These are phyloP conservation scores for Embidobia sp. DNA, from an alignment of 2,888 invertebrate species.

Conservation along the genomic window DNA sequence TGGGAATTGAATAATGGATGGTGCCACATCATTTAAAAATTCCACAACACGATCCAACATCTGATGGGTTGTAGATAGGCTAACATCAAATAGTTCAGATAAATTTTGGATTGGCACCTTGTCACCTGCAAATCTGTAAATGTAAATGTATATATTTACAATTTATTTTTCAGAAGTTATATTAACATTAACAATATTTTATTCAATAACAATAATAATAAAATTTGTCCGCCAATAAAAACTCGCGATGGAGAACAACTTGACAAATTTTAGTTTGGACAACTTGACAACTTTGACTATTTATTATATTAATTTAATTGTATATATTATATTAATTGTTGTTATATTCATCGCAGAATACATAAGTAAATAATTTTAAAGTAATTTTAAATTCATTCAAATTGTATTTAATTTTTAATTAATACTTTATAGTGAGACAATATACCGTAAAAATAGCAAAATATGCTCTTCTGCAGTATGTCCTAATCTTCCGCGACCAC, in stretches of 20 bases:
- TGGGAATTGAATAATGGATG: constrained; percentile 14
- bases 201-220: no score
- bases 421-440: background rate
- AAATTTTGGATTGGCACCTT: constrained; percentile 1
- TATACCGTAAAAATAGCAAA: constrained; percentile 10
- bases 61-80: background rate
- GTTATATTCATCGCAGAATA: background rate
- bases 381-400: background rate
- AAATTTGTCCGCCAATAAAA: no score
- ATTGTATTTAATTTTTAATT: background rate
- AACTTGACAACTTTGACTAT: no score
- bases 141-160: background rate
- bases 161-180: background rate
- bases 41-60: background rate
- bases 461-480: background rate
- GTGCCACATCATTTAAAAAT: constrained; percentile 15
- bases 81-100: constrained; percentile 4
- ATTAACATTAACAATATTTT: no score
- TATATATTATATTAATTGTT: no score
- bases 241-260: no score
- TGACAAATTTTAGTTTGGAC: no score
- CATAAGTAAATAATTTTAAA: background rate
- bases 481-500: background rate
- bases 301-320: background rate
- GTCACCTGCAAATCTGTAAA: constrained; percentile 13